phyloP scores from a whole-genome alignment of 2,797 vertebrate genomes.

The Siniperca scherzeri region DNA sequence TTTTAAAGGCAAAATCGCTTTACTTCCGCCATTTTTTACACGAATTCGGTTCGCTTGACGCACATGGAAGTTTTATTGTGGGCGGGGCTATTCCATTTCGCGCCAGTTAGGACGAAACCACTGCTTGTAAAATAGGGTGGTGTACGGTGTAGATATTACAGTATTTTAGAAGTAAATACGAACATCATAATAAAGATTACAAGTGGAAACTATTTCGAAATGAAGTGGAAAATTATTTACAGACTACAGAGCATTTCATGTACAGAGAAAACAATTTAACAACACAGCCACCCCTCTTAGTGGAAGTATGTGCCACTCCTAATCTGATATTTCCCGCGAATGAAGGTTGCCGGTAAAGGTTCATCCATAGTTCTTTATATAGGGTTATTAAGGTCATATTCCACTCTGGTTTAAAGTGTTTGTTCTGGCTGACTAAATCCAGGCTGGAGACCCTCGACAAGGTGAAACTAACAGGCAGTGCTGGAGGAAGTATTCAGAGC shows the following conservation, averaged over 20 bases:
- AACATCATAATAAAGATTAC: accelerated
- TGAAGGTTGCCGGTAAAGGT: neutral
- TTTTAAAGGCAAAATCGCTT: slow-evolving; percentile 10
- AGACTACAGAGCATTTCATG: accelerated
- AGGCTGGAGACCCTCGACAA: neutral
- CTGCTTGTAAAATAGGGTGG: slow-evolving; percentile 6
- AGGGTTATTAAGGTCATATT: neutral
- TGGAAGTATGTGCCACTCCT: slow-evolving; percentile 3
- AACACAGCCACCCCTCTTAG: slow-evolving; percentile 10
- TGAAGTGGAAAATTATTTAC: accelerated
- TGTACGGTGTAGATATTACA: accelerated
- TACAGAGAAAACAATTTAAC: accelerated
- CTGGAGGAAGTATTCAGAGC: neutral
- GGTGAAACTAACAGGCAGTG: no score
- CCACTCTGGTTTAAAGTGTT: neutral
- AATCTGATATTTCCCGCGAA: slow-evolving; percentile 77
- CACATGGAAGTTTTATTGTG: accelerated
- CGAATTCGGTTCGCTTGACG: neutral
- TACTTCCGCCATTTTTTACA: neutral
- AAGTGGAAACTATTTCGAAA: accelerated
- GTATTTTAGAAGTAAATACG: neutral
- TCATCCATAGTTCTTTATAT: neutral
- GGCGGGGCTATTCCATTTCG: slow-evolving; percentile 71
- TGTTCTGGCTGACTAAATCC: neutral
- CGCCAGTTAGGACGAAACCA: slow-evolving; percentile 81